Conservation (phyloP, 2,797 vertebrate genomes). For the Numenius phaeopus region DNA sequence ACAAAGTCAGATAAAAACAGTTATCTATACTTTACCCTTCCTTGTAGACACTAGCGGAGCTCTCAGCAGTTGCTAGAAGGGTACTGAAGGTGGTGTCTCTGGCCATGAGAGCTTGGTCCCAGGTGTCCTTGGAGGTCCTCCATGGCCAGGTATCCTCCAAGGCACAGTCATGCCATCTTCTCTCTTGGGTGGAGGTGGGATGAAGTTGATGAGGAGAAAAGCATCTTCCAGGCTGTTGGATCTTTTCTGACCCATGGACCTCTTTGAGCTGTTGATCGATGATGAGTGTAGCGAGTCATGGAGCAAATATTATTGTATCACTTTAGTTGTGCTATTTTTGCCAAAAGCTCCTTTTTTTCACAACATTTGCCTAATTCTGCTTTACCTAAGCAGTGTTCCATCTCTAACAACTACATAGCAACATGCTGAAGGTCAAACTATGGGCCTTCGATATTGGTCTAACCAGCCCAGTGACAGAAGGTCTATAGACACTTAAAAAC, state of each 20-base stretch:
- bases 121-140: neutral
- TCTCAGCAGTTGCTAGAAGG: neutral
- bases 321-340: neutral
- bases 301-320: neutral
- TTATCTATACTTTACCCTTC: neutral
- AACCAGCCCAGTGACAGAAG: neutral
- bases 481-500: neutral
- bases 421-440: neutral
- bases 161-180: neutral
- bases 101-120: neutral
- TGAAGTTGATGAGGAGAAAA: neutral
- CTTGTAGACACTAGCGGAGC: neutral
- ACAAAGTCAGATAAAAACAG: neutral
- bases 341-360: fast-evolving
- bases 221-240: neutral
- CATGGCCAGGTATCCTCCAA: no score
- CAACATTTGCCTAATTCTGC: neutral
- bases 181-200: neutral
- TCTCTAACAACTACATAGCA: neutral
- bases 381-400: neutral
- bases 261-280: neutral
- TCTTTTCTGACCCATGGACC: neutral
- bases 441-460: neutral
- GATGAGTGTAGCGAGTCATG: neutral
- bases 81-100: neutral